Evolutionary conservation across 2,797 vertebrate genomes (phyloP), one percentile per base, ranked within the genome.

Genomic region (Streptopelia turtur): DNA sequence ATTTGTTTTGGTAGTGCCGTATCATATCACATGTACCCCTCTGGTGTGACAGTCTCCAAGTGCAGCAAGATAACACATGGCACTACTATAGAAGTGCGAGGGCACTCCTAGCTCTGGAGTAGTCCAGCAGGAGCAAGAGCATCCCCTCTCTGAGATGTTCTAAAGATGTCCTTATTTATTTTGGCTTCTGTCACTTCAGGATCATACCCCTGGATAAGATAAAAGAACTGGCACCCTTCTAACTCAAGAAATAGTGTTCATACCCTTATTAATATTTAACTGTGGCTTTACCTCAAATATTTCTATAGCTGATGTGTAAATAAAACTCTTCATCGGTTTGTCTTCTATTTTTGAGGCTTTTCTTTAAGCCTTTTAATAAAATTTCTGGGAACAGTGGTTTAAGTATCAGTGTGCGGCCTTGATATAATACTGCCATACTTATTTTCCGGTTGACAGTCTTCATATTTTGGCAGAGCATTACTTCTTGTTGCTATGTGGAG

Each of bases 341-440:
- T 66, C 43, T 78, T 75, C 41, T 86, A 18, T 55, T 93, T 87
- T 76, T 61, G 35, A 72, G 59, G 33, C 12, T 89, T 93, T 87
- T 88, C 50, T 71, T 91, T 30, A 59, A 75, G 28, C 9, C 30
- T 79, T 84, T 79, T 83, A 79, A 55, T 72, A 60, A 45, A 49
- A 10, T 76, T 95, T 86, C 77, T 59, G 37, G 35, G 20, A 94
- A 59, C 15, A 45, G 22, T 39, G 22, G 22, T 79, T 93, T 90
- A 39, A 55, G 41, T 91, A 79, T 87, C 68, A 74, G 11, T 8
- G 21, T 37, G 60, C 47, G 77, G 61, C 76, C 90, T 75, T 88
- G 72, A 78, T 86, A 86, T 83, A 83, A 74, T 43, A 88, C 57
- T 81, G 50, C 86, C 86, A 35, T 49, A 59, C 68, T 93, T 70